Conservation (phyloP, 2,888 invertebrate genomes). For the Poecilus cupreus region DNA sequence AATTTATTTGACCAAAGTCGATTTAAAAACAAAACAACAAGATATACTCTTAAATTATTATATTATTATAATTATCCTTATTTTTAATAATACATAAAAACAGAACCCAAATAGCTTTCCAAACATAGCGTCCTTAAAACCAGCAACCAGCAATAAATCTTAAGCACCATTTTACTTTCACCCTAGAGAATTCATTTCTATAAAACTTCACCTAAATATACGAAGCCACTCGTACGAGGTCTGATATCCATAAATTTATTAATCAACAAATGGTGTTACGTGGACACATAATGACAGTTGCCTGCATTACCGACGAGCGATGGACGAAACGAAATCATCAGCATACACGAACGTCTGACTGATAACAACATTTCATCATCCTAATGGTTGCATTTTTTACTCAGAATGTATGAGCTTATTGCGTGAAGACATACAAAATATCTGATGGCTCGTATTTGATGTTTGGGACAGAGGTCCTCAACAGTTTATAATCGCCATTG, state of each 20-base stretch:
- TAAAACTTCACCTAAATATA: slow-evolving; percentile 26
- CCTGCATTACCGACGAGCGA: slow-evolving; percentile 26
- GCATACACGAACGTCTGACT: slow-evolving; percentile 47
- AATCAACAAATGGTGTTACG: slow-evolving; percentile 55
- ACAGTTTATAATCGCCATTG: not conserved
- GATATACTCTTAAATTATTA: too few species aligned
- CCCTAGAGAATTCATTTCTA: slow-evolving; percentile 7
- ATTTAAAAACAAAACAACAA: too few species aligned
- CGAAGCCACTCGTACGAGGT: not conserved
- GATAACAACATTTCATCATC: slow-evolving; percentile 58
- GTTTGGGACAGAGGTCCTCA: slow-evolving; percentile 13
- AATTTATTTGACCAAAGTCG: too few species aligned
- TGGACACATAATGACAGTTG: slow-evolving; percentile 43
- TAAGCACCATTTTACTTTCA: not conserved
- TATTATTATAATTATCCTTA: too few species aligned
- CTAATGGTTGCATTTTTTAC: slow-evolving; percentile 55
- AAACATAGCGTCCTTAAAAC: not conserved
- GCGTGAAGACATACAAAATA: slow-evolving; percentile 59
- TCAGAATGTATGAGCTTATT: slow-evolving; percentile 53
- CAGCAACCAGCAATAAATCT: slow-evolving; percentile 8
- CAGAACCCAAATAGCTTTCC: not conserved
- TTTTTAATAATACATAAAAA: too few species aligned
- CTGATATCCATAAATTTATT: slow-evolving; percentile 44
- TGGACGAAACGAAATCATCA: slow-evolving; percentile 29
- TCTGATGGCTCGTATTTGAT: slow-evolving; percentile 52